Base-by-base conservation (phyloP, 2,888 invertebrate species). In the Alsophila aescularia region DNA sequence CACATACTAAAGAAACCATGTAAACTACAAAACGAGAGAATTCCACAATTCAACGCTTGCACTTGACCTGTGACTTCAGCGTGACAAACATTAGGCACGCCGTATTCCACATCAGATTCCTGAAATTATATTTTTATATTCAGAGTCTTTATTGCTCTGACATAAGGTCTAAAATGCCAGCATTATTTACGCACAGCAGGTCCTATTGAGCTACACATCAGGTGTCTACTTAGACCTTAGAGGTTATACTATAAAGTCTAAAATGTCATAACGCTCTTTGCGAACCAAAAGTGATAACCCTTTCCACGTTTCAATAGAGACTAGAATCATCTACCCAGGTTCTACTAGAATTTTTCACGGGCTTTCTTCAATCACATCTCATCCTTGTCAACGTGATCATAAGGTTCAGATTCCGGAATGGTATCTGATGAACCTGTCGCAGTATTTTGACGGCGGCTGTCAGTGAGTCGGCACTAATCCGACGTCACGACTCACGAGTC, bases 401-500 rank as follows among this genome's bases (percentile, higher is more conserved):
- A 49, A 39, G 18, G 43, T 43, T 43, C 24, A 18, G 14, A 34
- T 37, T 54, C 4, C 36, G 9, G 10, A 8, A 43, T 32, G 15
- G 15, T 27, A 14, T 16, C 14, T 18, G 24, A 45, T 27, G 29
- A 35, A 54, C 54, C 54, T 54, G 54, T 54, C 54, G 35, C 35
- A 39, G 15, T 24, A 47, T 45, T 24, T 24, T 53, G 52, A 47
- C 47, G 53, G 18, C 37, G 18, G 24, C 24, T 54, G 48, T 44
- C 54, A 35, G 36, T 53, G 48, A 37, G 35, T 55, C 50, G 50
- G 35, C 45, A 42, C 55, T 45, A 56, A 56, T 56, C 44, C 24
- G 5, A 4, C 29, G 32, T 56, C 55, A 56, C 55, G 41, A 31
- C 39, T 53, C 53, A 48, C 47, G 53, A 47, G 21, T 51, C 55